Evolutionary conservation across 2,888 invertebrate species (phyloP).

Genomic region (Eugnorisma glareosa): DNA sequence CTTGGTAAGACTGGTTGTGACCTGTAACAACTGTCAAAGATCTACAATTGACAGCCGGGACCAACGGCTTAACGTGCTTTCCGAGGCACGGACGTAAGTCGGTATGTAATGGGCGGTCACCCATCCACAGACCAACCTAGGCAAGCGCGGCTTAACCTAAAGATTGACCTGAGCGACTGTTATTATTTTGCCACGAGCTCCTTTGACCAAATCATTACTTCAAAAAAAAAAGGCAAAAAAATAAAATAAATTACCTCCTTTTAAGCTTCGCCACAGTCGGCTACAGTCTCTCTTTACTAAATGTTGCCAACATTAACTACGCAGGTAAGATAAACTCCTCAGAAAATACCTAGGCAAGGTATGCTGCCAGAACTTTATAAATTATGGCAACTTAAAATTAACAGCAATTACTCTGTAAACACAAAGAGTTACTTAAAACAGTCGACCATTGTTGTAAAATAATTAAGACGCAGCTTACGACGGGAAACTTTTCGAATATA

Average conservation of each 20-base stretch:
- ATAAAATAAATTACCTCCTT: background rate
- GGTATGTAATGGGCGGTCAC: no score
- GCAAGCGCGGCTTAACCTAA: no score
- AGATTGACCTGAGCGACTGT: no score
- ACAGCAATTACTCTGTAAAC: constrained; percentile 63
- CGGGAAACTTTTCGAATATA: constrained; percentile 57
- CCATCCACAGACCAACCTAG: no score
- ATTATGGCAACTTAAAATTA: constrained; percentile 57
- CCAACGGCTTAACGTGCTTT: no score
- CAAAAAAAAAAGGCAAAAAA: background rate
- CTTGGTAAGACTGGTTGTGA: no score
- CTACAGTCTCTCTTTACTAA: background rate
- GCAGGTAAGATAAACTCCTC: constrained; percentile 25
- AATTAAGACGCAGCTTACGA: constrained; percentile 57
- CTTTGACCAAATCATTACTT: background rate
- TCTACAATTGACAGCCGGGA: no score
- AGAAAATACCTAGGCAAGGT: constrained; percentile 26
- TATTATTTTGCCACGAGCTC: no score
- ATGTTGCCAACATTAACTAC: background rate
- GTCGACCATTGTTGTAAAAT: constrained; percentile 57
- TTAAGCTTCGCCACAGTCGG: background rate
- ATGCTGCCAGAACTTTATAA: constrained; percentile 40
- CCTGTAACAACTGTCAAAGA: no score
- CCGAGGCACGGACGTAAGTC: no score
- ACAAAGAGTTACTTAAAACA: constrained; percentile 60